phyloP scores from a whole-genome alignment of 2,888 invertebrate species.

The Chorisops tibialis region DNA sequence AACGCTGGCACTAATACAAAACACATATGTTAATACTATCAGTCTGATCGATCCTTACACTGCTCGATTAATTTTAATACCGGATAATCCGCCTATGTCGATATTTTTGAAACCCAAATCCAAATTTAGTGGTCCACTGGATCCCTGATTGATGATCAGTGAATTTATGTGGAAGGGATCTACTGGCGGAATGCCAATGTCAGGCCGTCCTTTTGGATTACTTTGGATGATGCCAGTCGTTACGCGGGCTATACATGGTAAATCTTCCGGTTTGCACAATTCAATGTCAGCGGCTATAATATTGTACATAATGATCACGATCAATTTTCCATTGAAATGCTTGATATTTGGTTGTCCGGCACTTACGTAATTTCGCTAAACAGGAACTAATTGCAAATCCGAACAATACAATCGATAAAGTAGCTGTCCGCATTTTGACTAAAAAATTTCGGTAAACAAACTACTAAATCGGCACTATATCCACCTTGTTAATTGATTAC shows the following conservation, averaged over 20 bases:
- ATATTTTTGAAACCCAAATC: slow-evolving; percentile 46
- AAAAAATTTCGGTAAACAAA: neutral
- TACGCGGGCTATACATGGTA: slow-evolving; percentile 43
- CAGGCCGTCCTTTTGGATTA: slow-evolving; percentile 45
- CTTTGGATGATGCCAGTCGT: slow-evolving; percentile 41
- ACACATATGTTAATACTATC: neutral
- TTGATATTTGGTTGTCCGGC: neutral
- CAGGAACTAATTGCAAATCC: slow-evolving; percentile 2
- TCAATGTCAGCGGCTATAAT: slow-evolving; percentile 42
- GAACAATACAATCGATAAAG: neutral
- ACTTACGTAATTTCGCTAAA: slow-evolving; percentile 25
- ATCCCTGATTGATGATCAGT: slow-evolving; percentile 47
- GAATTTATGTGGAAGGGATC: slow-evolving; percentile 47
- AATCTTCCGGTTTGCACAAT: slow-evolving; percentile 45
- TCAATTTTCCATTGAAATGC: neutral
- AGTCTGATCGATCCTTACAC: slow-evolving; percentile 42
- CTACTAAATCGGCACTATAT: neutral
- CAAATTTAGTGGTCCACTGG: slow-evolving; percentile 43
- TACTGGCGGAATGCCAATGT: slow-evolving; percentile 45
- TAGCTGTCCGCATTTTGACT: neutral
- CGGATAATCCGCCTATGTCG: slow-evolving; percentile 46
- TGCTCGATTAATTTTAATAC: slow-evolving; percentile 43
- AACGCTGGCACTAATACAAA: neutral
- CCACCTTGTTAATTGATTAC: neutral
- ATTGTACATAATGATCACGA: neutral